These are phyloP conservation scores for Hyposmocoma kahamanoa DNA, from an alignment of 1,140 invertebrate genomes.

Conservation along the genomic window DNA sequence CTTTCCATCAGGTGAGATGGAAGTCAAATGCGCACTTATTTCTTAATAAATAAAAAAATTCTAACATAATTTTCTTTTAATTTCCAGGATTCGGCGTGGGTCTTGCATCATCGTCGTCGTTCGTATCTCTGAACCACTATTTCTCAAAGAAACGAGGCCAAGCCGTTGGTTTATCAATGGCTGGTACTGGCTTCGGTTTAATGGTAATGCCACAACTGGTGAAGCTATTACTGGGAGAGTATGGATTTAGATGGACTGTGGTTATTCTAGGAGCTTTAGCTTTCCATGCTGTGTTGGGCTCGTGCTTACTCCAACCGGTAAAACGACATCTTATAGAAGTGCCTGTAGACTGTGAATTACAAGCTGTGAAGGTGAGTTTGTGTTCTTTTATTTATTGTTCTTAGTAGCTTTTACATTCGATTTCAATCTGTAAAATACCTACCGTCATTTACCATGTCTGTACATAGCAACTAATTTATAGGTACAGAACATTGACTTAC, in stretches of 20 bases:
- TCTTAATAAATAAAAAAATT: background rate
- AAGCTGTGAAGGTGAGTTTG: constrained; percentile 62
- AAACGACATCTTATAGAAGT: constrained; percentile 78
- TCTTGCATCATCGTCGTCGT: constrained; percentile 79
- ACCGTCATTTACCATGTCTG: too few species aligned
- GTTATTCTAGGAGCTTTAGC: constrained; percentile 79
- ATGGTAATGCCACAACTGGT: constrained; percentile 84
- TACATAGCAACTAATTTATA: too few species aligned
- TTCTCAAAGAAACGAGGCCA: constrained; percentile 83
- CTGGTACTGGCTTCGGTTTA: constrained; percentile 83
- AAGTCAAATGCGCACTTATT: too few species aligned
- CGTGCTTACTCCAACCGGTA: constrained; percentile 79
- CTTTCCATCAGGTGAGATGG: too few species aligned
- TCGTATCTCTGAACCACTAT: constrained; percentile 83
- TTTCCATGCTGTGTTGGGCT: constrained; percentile 79
- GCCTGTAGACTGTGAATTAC: constrained; percentile 74
- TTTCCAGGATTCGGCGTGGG: constrained; percentile 81
- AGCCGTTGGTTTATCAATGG: constrained; percentile 84
- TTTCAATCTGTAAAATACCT: too few species aligned
- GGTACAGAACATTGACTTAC: too few species aligned
- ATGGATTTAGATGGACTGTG: constrained; percentile 78
- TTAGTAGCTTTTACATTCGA: too few species aligned
- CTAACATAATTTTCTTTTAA: background rate
- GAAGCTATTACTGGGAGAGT: constrained; percentile 75
- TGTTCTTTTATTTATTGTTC: too few species aligned